Base-by-base conservation (phyloP, 2,888 invertebrate genomes). In the Gryllus longicercus region DNA sequence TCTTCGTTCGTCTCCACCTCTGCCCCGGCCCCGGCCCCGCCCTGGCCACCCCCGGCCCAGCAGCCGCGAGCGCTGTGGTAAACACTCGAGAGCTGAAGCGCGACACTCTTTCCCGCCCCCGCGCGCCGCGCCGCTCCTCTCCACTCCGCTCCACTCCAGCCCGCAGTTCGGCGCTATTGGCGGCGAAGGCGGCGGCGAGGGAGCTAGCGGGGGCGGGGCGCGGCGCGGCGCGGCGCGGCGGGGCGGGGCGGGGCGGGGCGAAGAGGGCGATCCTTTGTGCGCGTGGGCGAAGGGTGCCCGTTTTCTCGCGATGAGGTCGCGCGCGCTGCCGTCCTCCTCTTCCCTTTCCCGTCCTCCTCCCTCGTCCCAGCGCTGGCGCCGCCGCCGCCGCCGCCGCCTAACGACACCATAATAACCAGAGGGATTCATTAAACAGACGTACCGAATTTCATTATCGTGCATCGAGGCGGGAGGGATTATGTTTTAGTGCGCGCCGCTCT, bases 401-500 rank as follows among this genome's bases (percentile, higher is more conserved):
- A 63, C 63, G 63, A 63, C 63, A 63, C 63, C 63, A 63, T 63
- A 63, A 63, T 63, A 63, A 63, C 63, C 63, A 63, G 63, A 63
- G 63, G 63, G 63, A 63, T 63, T 63, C 63, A 63, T 63, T 63
- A 63, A 63, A 63, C 63, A 63, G 63, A 63, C 63, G 63, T 63
- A 63, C 63, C 63, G 63, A 63, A 63, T 63, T 63, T 63, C 63
- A 63, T 63, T 63, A 63, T 63, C 63, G 63, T 63, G 63, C 63
- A 63, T 63, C 63, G 63, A 63, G 63, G 63, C 63, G 63, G 63
- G 63, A 63, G 63, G 63, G 63, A 63, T 63, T 63, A 63, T 63
- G 63, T 63, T 63, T 63, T 63, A 63, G 63, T 63, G 63, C 63
- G 63, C 16, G 63, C n/a, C 63, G 14, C 63, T n/a, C 16, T n/a